These are phyloP conservation scores for Coregonus ussuriensis DNA, from an alignment of 2,797 vertebrate genomes.

Conservation along the genomic window DNA sequence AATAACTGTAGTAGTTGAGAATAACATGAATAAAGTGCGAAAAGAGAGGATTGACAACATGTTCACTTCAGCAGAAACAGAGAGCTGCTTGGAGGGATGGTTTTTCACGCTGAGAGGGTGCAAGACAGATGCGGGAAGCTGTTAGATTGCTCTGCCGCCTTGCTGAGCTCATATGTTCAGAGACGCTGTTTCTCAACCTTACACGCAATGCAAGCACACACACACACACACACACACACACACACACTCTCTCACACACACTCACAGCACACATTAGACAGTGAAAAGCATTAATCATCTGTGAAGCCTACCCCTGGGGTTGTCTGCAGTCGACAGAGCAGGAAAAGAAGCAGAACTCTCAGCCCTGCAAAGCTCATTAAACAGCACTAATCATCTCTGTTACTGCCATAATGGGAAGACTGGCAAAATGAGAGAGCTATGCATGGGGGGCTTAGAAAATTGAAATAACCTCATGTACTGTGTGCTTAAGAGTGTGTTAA, in stretches of 20 bases:
- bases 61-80: slow-evolving; percentile 2
- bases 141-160: background rate
- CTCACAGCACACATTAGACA: slow-evolving; percentile 5
- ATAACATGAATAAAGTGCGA: too few relatives aligned
- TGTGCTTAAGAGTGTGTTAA: background rate
- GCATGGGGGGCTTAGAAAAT: background rate
- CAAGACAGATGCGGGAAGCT: background rate
- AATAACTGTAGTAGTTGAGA: too few relatives aligned
- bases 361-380: slow-evolving; percentile 19
- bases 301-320: background rate
- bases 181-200: background rate
- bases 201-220: background rate
- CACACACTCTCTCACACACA: slow-evolving; percentile 1
- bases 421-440: background rate
- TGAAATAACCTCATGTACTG: background rate
- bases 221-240: background rate
- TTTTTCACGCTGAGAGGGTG: too few relatives aligned
- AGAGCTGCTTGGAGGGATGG: background rate
- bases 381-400: slow-evolving; percentile 13
- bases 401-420: slow-evolving; percentile 7
- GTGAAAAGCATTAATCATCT: background rate
- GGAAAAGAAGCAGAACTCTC: slow-evolving; percentile 8
- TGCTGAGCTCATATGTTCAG: background rate
- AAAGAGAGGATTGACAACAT: background rate
- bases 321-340: background rate